phyloP scores from a whole-genome alignment of 1,140 invertebrate genomes.

The Trichonephila clavipes region DNA sequence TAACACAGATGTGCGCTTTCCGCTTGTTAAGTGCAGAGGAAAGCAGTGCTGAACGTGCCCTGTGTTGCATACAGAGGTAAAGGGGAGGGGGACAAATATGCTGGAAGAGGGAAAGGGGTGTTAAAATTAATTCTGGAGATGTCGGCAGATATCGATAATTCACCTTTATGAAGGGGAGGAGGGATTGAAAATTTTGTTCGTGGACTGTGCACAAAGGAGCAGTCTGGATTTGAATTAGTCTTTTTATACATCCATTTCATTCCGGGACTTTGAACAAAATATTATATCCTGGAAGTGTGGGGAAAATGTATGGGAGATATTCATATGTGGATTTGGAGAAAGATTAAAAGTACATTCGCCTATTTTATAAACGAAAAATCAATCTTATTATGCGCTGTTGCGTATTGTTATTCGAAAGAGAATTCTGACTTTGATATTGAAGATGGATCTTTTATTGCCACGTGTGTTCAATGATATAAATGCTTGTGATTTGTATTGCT shows the following conservation, averaged over 20 bases:
- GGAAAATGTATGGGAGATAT: too few relatives aligned
- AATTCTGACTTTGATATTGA: too few relatives aligned
- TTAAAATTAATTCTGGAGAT: slow-evolving; percentile 56
- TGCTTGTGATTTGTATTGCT: too few relatives aligned
- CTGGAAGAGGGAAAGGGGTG: background rate
- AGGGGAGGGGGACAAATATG: background rate
- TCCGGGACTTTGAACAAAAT: background rate
- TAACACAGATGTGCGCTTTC: slow-evolving; percentile 43
- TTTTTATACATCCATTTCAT: background rate
- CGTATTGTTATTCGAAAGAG: too few relatives aligned
- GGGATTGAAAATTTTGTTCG: slow-evolving; percentile 5
- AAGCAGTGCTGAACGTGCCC: background rate
- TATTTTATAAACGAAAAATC: too few relatives aligned
- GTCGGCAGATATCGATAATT: slow-evolving; percentile 54
- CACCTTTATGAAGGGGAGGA: slow-evolving; percentile 39
- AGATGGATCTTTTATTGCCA: too few relatives aligned
- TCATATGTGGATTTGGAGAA: too few relatives aligned
- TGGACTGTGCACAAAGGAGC: background rate
- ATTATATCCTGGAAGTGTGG: too few relatives aligned
- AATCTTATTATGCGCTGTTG: too few relatives aligned
- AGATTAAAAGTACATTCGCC: too few relatives aligned
- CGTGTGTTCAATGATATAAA: too few relatives aligned
- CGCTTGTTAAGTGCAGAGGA: slow-evolving; percentile 20
- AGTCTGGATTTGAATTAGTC: background rate
- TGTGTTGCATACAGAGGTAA: background rate